Percentiles rank a stretch among this genome's conserved stretches.
phyloP scores from a whole-genome alignment of 2,113 vertebrate species.

The Caracal caracal region DNA sequence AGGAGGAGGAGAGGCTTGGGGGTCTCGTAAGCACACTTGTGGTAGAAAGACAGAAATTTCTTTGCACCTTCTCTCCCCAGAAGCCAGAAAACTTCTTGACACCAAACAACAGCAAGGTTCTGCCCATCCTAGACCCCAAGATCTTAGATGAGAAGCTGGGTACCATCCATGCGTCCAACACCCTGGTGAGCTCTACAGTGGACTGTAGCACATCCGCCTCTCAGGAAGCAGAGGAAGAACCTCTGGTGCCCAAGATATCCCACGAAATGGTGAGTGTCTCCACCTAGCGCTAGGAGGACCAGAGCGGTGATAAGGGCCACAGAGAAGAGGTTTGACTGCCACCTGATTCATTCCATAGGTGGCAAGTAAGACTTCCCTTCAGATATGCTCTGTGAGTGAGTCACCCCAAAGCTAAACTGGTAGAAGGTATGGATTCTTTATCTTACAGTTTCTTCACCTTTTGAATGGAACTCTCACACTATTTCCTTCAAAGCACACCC shows the following conservation, averaged over 20 bases:
- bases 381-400: neutral
- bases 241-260: neutral
- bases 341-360: neutral
- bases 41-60: neutral
- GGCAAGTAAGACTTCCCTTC: neutral
- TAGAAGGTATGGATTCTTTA: neutral
- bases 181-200: neutral
- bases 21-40: accelerated
- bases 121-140: conserved; percentile 67
- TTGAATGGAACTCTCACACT: neutral
- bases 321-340: neutral
- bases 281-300: neutral
- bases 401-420: neutral
- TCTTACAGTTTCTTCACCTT: neutral
- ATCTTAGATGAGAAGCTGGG: neutral
- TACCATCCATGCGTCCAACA: neutral
- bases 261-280: neutral
- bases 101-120: neutral
- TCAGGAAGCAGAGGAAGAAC: neutral
- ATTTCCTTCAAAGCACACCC: neutral
- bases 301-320: accelerated
- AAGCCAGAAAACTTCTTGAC: conserved; percentile 76
- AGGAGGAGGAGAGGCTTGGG: neutral
- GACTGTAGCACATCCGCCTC: neutral
- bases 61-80: conserved; percentile 64